Conservation (phyloP, 2,797 vertebrate genomes). For the Meriones psammophilus region DNA sequence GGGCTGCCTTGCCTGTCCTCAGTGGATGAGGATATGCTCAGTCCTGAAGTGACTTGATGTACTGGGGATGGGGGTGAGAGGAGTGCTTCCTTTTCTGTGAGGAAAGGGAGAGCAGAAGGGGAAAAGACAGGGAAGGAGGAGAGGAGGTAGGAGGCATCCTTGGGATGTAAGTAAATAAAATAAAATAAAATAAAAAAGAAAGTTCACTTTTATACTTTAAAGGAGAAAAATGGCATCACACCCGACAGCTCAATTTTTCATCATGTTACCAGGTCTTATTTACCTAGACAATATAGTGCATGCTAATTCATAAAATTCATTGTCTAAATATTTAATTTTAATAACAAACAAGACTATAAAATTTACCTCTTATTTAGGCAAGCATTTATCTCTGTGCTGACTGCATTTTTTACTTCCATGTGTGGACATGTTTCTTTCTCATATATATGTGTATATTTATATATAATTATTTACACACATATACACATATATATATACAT, state of each 20-base stretch:
- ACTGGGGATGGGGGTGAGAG: no score
- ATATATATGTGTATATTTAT: neutral
- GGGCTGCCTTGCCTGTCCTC: no score
- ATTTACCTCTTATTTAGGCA: neutral
- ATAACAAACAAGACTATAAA: neutral
- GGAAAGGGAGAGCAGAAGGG: no score
- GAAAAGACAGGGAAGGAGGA: no score
- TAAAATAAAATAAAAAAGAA: neutral
- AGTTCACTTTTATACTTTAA: neutral
- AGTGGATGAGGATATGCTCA: no score
- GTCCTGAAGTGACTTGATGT: no score
- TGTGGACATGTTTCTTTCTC: neutral
- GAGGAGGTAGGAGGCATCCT: no score
- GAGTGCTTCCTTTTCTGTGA: no score
- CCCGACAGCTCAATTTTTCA: neutral
- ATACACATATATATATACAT: no score
- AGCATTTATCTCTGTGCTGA: neutral
- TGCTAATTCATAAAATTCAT: neutral
- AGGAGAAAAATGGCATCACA: neutral
- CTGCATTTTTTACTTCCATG: neutral
- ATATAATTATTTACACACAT: neutral
- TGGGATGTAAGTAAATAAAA: no score
- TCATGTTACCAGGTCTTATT: neutral
- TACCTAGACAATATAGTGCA: neutral
- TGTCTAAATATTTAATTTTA: neutral